Evolutionary conservation across 1,140 invertebrate genomes (phyloP).

Genomic region (Amphibalanus amphitrite): DNA sequence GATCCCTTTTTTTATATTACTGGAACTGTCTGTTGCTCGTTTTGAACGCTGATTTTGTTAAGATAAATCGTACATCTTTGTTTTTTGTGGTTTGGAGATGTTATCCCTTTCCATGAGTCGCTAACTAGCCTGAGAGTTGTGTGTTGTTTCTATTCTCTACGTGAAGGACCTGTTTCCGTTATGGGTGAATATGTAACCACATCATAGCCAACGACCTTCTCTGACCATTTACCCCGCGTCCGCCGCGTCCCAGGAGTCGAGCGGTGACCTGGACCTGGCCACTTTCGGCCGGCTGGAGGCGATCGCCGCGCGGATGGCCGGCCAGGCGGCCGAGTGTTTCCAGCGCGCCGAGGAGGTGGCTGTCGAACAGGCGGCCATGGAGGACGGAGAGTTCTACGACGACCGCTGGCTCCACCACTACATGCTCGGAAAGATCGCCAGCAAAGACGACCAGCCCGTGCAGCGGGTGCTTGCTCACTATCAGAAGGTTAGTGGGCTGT

Average conservation of each 20-base stretch:
- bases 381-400: conserved; percentile 41
- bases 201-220: no score
- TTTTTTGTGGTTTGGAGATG: no score
- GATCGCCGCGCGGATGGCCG: conserved; percentile 56
- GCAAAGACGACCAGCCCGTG: conserved; percentile 56
- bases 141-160: no score
- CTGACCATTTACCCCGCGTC: no score
- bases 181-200: no score
- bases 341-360: conserved; percentile 16
- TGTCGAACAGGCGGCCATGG: conserved; percentile 21
- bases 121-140: no score
- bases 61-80: no score
- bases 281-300: conserved; percentile 50
- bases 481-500: conserved; percentile 37
- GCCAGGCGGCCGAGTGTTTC: conserved; percentile 57
- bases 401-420: conserved; percentile 80
- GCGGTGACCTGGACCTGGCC: conserved; percentile 51
- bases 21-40: no score
- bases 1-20: no score
- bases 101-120: no score
- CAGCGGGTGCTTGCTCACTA: conserved; percentile 61
- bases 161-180: no score
- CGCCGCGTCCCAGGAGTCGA: conserved; percentile 44
- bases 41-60: no score
- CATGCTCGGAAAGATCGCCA: conserved; percentile 78